A percentile compares a stretch with the other conserved stretches of the same genome.
Evolutionary conservation across 2,113 vertebrate species (phyloP).

Genomic region (Tupaia chinensis): DNA sequence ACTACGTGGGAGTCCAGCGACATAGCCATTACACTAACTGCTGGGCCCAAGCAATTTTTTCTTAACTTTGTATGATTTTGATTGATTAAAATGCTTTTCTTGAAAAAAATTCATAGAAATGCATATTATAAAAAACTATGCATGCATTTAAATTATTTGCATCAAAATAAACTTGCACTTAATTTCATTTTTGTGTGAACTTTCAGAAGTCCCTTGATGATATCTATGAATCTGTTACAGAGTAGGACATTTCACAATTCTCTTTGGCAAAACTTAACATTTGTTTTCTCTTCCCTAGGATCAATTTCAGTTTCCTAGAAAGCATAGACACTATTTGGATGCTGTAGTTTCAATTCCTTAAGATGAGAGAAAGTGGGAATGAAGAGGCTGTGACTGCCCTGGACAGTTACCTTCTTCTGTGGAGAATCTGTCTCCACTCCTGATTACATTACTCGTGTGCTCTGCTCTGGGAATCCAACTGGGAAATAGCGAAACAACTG

Average conservation of each 20-base stretch:
- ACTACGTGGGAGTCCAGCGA: too few species aligned
- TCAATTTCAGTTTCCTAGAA: background rate
- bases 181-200: too few species aligned
- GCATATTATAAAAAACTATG: too few species aligned
- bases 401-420: background rate
- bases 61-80: too few species aligned
- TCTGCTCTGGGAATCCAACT: background rate
- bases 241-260: background rate
- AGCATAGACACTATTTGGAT: background rate
- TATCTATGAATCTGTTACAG: background rate
- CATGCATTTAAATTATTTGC: too few species aligned
- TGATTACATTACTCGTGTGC: background rate
- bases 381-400: background rate
- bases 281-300: constrained; percentile 10
- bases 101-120: too few species aligned
- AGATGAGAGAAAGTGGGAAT: background rate
- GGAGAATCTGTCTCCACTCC: background rate
- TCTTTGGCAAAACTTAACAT: constrained; percentile 12
- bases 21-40: too few species aligned
- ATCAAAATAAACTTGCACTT: too few species aligned
- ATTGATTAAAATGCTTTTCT: too few species aligned
- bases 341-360: background rate
- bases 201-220: too few species aligned
- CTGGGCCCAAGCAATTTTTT: too few species aligned
- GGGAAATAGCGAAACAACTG: background rate